phyloP scores from a whole-genome alignment of 2,888 invertebrate genomes.

The Polymixis lichenea region DNA sequence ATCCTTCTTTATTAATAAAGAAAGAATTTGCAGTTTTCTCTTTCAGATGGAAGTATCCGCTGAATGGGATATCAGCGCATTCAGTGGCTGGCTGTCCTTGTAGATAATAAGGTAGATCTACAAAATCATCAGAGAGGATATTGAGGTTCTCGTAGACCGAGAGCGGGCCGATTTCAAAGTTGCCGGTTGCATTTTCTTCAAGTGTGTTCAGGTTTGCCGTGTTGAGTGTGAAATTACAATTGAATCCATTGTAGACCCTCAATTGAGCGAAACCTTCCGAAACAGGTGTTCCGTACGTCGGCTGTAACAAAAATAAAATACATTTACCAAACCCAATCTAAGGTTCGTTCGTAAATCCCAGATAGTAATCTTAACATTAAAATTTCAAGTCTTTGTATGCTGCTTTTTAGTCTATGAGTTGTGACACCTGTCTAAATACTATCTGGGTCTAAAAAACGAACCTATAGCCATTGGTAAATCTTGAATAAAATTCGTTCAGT shows the following conservation, averaged over 20 bases:
- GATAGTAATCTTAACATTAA: too few species aligned
- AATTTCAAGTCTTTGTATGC: too few species aligned
- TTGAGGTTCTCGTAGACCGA: constrained; percentile 85
- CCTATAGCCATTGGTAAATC: too few species aligned
- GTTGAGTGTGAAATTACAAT: constrained; percentile 88
- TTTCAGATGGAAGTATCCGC: constrained; percentile 75
- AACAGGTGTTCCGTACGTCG: constrained; percentile 91
- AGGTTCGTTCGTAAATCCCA: too few species aligned
- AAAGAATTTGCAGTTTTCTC: constrained; percentile 84
- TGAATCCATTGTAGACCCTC: constrained; percentile 93
- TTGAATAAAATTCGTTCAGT: not conserved
- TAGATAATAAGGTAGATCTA: constrained; percentile 81
- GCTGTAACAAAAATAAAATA: constrained; percentile 77
- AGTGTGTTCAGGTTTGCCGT: constrained; percentile 57
- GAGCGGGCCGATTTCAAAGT: constrained; percentile 76
- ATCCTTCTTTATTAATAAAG: constrained; percentile 76
- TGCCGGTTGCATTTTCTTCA: constrained; percentile 61
- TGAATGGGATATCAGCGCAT: constrained; percentile 73
- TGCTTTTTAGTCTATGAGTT: too few species aligned
- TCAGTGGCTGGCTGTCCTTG: constrained; percentile 71
- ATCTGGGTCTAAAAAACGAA: too few species aligned
- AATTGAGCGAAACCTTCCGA: constrained; percentile 91
- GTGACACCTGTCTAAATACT: too few species aligned
- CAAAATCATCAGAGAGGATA: constrained; percentile 71
- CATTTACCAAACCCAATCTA: not conserved